Percentiles rank a stretch among this genome's conserved stretches.
Conservation (phyloP, 2,113 vertebrate species). For the cat (Felis catus) region F.catus_Fca126_mat1.0 CM031412.1:53470001-53470500, state of each 20-base stretch:
- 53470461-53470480: not conserved
- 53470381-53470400: not conserved
- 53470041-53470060: conserved; percentile 27
- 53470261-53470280: not conserved
- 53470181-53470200: not conserved
- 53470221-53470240: not conserved
- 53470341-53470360: not conserved
- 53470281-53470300: not conserved
- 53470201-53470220: not conserved
- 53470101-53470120: not conserved
- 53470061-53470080: not conserved
- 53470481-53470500: not conserved
- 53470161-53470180: not conserved
- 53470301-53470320: not conserved
- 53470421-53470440: not conserved
- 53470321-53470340: not conserved
- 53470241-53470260: not conserved
- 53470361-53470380: not conserved
- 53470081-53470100: not conserved
- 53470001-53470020: not conserved
- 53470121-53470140: not conserved
- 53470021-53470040: conserved; percentile 2
- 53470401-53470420: not conserved
- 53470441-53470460: conserved; percentile 21
- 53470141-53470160: not conserved